phyloP scores from a whole-genome alignment of 1,140 invertebrate species.

The Sinonovacula constricta region DNA sequence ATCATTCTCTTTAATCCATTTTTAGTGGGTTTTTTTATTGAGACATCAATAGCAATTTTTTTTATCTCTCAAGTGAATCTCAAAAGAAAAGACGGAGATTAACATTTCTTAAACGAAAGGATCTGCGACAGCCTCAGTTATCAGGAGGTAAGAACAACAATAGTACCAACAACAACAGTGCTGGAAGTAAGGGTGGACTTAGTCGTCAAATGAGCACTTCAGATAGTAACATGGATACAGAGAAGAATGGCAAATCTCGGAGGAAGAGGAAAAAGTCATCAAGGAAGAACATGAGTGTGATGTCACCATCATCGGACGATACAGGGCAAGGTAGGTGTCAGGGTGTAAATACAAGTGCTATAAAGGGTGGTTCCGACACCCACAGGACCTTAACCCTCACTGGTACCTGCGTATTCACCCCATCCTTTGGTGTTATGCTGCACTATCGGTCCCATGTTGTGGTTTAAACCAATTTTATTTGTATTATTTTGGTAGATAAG shows the following conservation, averaged over 20 bases:
- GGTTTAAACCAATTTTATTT: background rate
- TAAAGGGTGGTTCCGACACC: no score
- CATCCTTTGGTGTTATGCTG: background rate
- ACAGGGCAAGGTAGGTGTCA: constrained; percentile 57
- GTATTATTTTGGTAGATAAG: background rate
- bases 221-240: constrained; percentile 52
- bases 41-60: no score
- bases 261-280: constrained; percentile 37
- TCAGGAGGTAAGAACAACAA: constrained; percentile 12
- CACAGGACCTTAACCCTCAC: background rate
- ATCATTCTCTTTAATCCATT: no score
- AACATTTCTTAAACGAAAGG: constrained; percentile 59
- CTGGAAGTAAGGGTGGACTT: constrained; percentile 12
- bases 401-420: background rate
- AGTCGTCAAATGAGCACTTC: constrained; percentile 42
- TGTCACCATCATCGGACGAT: constrained; percentile 64
- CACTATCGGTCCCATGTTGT: background rate
- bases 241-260: constrained; percentile 44
- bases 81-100: constrained; percentile 57
- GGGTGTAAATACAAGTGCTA: background rate
- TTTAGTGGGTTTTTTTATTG: no score
- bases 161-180: constrained; percentile 6
- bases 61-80: constrained; percentile 59
- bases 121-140: constrained; percentile 50
- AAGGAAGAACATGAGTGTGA: constrained; percentile 50